Conservation (phyloP, 2,888 invertebrate genomes). For the Fissipunctia ypsillon region DNA sequence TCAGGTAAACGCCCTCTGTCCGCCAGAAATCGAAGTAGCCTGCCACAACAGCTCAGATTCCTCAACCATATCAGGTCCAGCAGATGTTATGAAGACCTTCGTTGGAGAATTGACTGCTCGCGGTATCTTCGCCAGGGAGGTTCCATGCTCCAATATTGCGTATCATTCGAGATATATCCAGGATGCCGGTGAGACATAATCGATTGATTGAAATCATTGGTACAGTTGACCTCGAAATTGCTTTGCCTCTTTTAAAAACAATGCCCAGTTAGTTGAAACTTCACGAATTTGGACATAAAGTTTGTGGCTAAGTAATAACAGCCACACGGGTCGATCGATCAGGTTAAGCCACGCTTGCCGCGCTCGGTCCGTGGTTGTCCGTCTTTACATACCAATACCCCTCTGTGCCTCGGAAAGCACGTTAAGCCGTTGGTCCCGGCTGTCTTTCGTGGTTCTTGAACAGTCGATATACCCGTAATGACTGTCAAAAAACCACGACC, state of each 20-base stretch:
- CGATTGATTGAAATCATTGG: not conserved
- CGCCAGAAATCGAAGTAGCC: slow-evolving; percentile 93
- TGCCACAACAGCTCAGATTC: slow-evolving; percentile 95
- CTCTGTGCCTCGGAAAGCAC: not conserved
- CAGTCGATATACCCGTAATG: no score
- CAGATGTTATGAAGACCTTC: slow-evolving; percentile 90
- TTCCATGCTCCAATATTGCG: slow-evolving; percentile 93
- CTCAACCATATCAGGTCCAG: slow-evolving; percentile 94
- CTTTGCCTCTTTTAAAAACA: not conserved
- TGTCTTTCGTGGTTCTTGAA: no score
- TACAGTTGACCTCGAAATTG: not conserved
- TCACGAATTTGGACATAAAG: not conserved
- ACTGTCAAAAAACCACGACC: no score
- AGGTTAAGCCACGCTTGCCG: not conserved
- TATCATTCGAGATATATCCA: slow-evolving; percentile 94
- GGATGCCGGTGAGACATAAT: slow-evolving; percentile 84
- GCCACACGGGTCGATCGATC: not conserved
- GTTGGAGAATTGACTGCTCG: slow-evolving; percentile 81
- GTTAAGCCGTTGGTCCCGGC: no score
- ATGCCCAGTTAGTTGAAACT: not conserved
- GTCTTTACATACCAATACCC: not conserved
- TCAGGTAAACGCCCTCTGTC: slow-evolving; percentile 77
- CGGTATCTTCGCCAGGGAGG: slow-evolving; percentile 77
- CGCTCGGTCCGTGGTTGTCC: not conserved
- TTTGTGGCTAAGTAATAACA: not conserved